phyloP scores from a whole-genome alignment of 2,888 invertebrate species.

The Chydorus sphaericus region DNA sequence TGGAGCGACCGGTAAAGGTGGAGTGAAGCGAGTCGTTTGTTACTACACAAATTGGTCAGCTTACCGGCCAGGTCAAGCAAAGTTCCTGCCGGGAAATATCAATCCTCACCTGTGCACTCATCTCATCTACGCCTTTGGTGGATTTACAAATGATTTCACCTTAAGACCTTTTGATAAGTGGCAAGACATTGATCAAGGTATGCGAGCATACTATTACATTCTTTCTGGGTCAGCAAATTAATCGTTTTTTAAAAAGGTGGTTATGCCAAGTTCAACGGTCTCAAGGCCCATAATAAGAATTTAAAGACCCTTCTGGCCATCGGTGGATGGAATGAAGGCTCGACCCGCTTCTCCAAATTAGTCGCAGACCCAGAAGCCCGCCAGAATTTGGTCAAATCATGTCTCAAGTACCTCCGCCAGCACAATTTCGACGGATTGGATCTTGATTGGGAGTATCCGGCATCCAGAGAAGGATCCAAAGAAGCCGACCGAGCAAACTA shows the following conservation, averaged over 20 bases:
- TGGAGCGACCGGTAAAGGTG: no score
- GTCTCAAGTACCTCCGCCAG: slow-evolving; percentile 54
- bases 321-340: slow-evolving; percentile 91
- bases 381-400: slow-evolving; percentile 56
- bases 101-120: slow-evolving; percentile 89
- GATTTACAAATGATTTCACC: slow-evolving; percentile 78
- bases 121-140: slow-evolving; percentile 82
- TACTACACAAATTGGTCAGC: slow-evolving; percentile 92
- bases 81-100: slow-evolving; percentile 84
- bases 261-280: slow-evolving; percentile 81
- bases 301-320: slow-evolving; percentile 80
- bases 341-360: slow-evolving; percentile 73
- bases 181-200: slow-evolving; percentile 89
- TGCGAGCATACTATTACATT: slow-evolving; percentile 16
- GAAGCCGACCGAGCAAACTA: slow-evolving; percentile 75
- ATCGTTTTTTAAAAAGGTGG: slow-evolving; percentile 47
- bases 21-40: slow-evolving; percentile 67
- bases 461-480: slow-evolving; percentile 57
- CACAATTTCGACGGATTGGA: slow-evolving; percentile 88
- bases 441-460: slow-evolving; percentile 77
- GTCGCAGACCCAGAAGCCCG: slow-evolving; percentile 62
- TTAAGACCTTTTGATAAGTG: slow-evolving; percentile 87
- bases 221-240: neutral
- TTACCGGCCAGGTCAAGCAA: slow-evolving; percentile 75
- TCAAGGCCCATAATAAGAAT: slow-evolving; percentile 83